Conservation (phyloP, 2,113 vertebrate species). For the Australoheros scitulus region DNA sequence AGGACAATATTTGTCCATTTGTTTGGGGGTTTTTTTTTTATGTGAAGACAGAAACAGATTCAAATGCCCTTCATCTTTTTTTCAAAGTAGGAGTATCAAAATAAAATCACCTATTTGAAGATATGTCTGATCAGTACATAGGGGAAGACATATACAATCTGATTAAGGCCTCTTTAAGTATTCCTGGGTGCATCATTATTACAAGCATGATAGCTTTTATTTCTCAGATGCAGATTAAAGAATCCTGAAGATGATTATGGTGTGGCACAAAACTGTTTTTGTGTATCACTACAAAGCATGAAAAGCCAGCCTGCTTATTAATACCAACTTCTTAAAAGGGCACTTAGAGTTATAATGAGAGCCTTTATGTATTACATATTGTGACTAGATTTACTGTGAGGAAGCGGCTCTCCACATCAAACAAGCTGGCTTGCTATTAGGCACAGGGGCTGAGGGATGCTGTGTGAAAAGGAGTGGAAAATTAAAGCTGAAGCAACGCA, state of each 20-base stretch:
- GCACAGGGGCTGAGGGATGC: conserved; percentile 90
- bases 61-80: conserved; percentile 50
- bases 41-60: background rate
- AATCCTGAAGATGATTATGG: conserved; percentile 45
- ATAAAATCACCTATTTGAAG: conserved; percentile 61
- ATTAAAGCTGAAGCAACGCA: conserved; percentile 95
- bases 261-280: conserved; percentile 53
- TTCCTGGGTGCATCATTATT: conserved; percentile 52
- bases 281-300: conserved; percentile 63
- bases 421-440: conserved; percentile 91
- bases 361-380: conserved; percentile 94
- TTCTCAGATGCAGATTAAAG: conserved; percentile 50
- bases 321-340: conserved; percentile 82
- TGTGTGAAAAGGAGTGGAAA: conserved; percentile 99
- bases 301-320: conserved; percentile 72
- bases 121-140: conserved; percentile 59
- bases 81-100: conserved; percentile 48
- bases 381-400: conserved; percentile 89
- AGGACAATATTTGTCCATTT: conserved; percentile 56
- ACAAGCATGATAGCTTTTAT: conserved; percentile 33
- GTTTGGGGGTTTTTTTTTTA: background rate
- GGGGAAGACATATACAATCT: conserved; percentile 40
- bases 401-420: conserved; percentile 95
- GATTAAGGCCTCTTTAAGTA: conserved; percentile 56
- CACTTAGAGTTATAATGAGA: conserved; percentile 92